Conservation (phyloP, 1,140 invertebrate species). For the Scaptomyza graminum region DNA sequence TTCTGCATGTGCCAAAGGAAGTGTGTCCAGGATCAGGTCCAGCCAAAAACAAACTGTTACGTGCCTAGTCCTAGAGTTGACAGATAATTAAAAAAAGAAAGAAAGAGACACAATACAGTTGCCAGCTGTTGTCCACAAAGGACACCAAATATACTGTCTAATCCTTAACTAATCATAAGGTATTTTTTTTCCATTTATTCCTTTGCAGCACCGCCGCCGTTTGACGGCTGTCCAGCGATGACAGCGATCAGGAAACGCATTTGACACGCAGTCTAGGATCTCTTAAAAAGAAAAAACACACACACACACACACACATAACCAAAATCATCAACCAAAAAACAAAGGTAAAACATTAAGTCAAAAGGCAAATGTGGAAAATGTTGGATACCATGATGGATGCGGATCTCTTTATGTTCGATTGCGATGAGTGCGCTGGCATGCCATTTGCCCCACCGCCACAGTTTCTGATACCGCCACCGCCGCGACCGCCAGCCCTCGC, state of each 20-base stretch:
- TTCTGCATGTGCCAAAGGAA: conserved; percentile 57
- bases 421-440: conserved; percentile 86
- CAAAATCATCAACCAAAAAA: conserved; percentile 24
- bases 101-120: conserved; percentile 14
- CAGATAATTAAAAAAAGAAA: conserved; percentile 57
- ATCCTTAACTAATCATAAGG: conserved; percentile 45
- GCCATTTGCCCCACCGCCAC: conserved; percentile 86
- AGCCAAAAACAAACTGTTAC: conserved; percentile 44
- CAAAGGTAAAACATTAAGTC: neutral
- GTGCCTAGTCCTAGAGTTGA: conserved; percentile 53
- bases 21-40: conserved; percentile 61
- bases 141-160: conserved; percentile 10
- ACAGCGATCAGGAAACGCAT: conserved; percentile 70
- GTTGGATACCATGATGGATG: conserved; percentile 69
- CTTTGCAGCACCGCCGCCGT: conserved; percentile 62
- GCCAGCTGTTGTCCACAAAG: conserved; percentile 26
- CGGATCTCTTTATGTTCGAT: conserved; percentile 76
- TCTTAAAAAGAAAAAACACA: conserved; percentile 14
- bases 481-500: conserved; percentile 85
- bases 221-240: conserved; percentile 69
- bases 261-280: conserved; percentile 64
- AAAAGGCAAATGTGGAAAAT: conserved; percentile 78
- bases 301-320: conserved; percentile 12
- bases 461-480: conserved; percentile 86
- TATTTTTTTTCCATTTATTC: conserved; percentile 7